Evolutionary conservation across 2,888 invertebrate genomes (phyloP).

Genomic region (Drosophila putrida): DNA sequence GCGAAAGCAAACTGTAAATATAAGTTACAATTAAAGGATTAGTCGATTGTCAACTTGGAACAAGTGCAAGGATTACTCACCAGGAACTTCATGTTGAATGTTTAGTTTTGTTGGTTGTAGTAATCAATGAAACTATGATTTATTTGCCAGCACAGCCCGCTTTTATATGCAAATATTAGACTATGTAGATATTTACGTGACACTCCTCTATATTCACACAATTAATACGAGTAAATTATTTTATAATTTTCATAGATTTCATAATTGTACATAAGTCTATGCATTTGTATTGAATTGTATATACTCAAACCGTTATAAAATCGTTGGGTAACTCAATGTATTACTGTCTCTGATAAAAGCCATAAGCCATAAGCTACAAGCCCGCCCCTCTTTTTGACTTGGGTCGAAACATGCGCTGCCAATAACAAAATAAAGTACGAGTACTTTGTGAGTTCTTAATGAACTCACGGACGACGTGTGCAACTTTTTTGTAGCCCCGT

Average conservation of each 20-base stretch:
- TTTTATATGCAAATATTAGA: slow-evolving; percentile 65
- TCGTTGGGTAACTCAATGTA: slow-evolving; percentile 70
- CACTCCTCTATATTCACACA: slow-evolving; percentile 13
- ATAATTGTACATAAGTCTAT: slow-evolving; percentile 33
- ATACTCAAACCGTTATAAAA: slow-evolving; percentile 57
- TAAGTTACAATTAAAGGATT: slow-evolving; percentile 13
- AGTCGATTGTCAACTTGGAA: neutral
- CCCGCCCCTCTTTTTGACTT: slow-evolving; percentile 11
- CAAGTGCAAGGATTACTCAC: slow-evolving; percentile 59
- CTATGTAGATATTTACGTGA: slow-evolving; percentile 57
- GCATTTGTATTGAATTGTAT: slow-evolving; percentile 14
- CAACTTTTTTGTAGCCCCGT: slow-evolving; percentile 31
- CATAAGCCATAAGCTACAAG: neutral
- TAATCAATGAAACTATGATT: slow-evolving; percentile 79
- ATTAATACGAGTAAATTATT: slow-evolving; percentile 19
- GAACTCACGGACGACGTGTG: slow-evolving; percentile 30
- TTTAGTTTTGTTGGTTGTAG: slow-evolving; percentile 68
- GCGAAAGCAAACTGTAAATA: slow-evolving; percentile 59
- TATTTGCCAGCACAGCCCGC: slow-evolving; percentile 32
- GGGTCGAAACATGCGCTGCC: slow-evolving; percentile 14
- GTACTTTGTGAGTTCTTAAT: slow-evolving; percentile 50
- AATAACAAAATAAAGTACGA: slow-evolving; percentile 21
- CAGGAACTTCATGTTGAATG: slow-evolving; percentile 76
- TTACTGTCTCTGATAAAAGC: slow-evolving; percentile 39
- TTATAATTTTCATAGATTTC: slow-evolving; percentile 38